Percentiles rank a stretch among this genome's conserved stretches.
Conservation (phyloP, 2,888 invertebrate genomes). For the Cotesia congregata region DNA sequence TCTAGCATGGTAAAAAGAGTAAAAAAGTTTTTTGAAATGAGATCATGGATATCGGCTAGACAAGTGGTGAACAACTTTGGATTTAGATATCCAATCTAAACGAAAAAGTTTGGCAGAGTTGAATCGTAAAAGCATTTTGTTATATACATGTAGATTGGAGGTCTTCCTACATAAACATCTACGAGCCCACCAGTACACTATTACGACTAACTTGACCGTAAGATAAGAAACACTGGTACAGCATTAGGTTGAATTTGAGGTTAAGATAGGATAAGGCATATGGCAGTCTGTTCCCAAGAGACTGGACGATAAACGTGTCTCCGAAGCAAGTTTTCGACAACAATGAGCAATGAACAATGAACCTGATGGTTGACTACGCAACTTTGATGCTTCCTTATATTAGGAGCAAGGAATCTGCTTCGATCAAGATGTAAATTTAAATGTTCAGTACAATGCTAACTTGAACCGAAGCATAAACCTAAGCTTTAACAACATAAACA, state of each 20-base stretch:
- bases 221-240: neutral
- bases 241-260: neutral
- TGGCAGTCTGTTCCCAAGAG: neutral
- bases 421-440: neutral
- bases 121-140: neutral
- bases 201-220: neutral
- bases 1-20: neutral
- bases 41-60: neutral
- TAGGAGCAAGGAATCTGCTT: neutral
- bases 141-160: neutral
- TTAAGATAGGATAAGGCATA: neutral
- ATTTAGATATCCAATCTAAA: neutral
- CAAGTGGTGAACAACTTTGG: neutral
- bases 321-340: conserved; percentile 11
- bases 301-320: neutral
- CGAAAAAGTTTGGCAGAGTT: neutral
- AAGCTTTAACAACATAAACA: neutral
- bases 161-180: too few relatives aligned
- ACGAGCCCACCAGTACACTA: neutral
- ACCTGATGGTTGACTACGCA: neutral
- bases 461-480: too few relatives aligned
- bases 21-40: neutral
- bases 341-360: neutral
- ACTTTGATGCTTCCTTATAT: conserved; percentile 2
- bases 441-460: neutral